Evolutionary conservation across 2,888 invertebrate species (phyloP).

Genomic region (Palloptera scutellata): DNA sequence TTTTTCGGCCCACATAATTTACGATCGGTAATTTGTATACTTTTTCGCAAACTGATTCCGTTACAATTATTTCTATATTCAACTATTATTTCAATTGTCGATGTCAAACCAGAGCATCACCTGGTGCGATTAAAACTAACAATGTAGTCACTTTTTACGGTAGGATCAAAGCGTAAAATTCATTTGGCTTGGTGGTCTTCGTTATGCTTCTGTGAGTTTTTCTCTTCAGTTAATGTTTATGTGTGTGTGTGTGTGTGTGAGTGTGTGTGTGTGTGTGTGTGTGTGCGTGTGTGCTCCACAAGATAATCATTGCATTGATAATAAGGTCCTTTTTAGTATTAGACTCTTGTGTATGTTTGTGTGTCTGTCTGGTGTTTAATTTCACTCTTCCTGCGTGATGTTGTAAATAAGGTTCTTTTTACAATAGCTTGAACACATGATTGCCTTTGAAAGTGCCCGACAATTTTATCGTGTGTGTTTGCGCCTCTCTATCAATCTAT

Average conservation of each 20-base stretch:
- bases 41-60: background rate
- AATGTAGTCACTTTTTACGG: constrained; percentile 57
- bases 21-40: no score
- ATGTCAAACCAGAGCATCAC: constrained; percentile 56
- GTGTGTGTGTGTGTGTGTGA: no score
- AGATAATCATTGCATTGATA: constrained; percentile 30
- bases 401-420: constrained; percentile 21
- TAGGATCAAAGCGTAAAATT: constrained; percentile 62
- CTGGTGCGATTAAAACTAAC: constrained; percentile 54
- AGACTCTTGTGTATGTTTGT: constrained; percentile 24
- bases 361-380: constrained; percentile 39
- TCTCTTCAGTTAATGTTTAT: background rate
- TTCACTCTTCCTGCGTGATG: constrained; percentile 45
- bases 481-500: constrained; percentile 2
- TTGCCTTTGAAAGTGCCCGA: constrained; percentile 4
- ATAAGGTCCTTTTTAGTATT: constrained; percentile 40
- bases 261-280: no score
- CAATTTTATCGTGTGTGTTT: background rate
- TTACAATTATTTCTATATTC: background rate
- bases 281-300: no score
- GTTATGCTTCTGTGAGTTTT: constrained; percentile 45
- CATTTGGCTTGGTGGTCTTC: constrained; percentile 62
- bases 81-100: constrained; percentile 17
- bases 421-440: constrained; percentile 18
- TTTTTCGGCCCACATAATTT: no score